phyloP scores from a whole-genome alignment of 2,113 vertebrate genomes.

The Micromys minutus region DNA sequence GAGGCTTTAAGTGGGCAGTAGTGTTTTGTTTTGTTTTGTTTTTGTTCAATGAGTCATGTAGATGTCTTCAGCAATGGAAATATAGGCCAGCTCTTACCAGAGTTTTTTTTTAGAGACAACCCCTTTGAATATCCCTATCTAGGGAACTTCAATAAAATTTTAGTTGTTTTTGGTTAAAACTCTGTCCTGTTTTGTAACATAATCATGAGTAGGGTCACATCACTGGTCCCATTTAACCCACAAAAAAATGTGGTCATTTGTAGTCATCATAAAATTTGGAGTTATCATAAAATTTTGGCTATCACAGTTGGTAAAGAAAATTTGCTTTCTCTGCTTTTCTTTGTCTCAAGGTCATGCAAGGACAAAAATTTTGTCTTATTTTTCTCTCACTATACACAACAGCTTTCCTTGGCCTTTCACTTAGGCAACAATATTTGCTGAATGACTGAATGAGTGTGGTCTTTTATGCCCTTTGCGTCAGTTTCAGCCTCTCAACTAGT shows the following conservation, averaged over 20 bases:
- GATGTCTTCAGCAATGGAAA: background rate
- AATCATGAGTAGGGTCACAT: background rate
- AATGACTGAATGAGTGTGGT: background rate
- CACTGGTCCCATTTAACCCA: background rate
- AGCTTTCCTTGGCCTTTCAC: background rate
- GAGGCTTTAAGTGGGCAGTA: no score
- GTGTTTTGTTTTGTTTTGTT: background rate
- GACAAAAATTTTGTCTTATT: background rate
- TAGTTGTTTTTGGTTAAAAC: background rate
- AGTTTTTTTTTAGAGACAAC: background rate
- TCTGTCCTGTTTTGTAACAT: background rate
- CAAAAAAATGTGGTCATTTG: rapidly evolving
- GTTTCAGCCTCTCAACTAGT: background rate
- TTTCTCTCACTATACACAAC: background rate
- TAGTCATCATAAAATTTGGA: background rate
- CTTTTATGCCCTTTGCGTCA: background rate
- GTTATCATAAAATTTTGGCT: background rate
- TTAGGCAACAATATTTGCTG: background rate
- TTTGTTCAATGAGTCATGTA: background rate
- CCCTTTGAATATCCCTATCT: background rate
- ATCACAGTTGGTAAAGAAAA: background rate
- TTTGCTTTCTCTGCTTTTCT: background rate
- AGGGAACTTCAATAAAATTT: background rate
- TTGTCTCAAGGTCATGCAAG: background rate
- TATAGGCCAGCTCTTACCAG: background rate